A percentile compares a stretch with the other conserved stretches of the same genome.
phyloP scores from a whole-genome alignment of 2,113 vertebrate species.

The Protobothrops mucrosquamatus region DNA sequence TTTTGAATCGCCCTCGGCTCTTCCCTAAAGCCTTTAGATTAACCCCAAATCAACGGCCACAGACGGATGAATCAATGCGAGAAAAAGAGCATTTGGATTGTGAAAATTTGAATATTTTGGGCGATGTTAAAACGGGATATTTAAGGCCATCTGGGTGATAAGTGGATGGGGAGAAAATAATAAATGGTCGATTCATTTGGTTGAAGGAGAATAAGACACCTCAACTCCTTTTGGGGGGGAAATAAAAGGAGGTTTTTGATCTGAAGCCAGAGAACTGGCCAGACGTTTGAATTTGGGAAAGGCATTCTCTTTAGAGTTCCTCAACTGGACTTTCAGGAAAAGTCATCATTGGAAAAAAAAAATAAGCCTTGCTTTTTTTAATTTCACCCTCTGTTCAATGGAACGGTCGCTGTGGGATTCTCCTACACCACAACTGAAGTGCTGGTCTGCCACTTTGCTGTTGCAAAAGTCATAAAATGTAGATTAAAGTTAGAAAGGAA shows the following conservation, averaged over 20 bases:
- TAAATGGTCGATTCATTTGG: background rate
- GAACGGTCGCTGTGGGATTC: background rate
- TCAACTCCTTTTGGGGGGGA: background rate
- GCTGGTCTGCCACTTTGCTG: background rate
- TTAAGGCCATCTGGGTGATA: background rate
- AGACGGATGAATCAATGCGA: background rate
- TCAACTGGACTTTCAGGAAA: background rate
- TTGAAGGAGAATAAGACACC: background rate
- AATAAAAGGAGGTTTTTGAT: background rate
- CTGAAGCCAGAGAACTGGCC: background rate
- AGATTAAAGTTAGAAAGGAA: background rate
- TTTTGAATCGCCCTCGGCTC: background rate
- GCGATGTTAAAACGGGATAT: background rate
- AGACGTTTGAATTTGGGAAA: background rate
- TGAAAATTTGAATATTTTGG: background rate
- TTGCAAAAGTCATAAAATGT: background rate
- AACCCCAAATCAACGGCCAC: background rate
- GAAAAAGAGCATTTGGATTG: background rate
- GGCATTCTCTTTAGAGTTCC: background rate
- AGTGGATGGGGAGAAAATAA: background rate
- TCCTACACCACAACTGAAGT: background rate
- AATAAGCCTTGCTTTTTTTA: background rate
- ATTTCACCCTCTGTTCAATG: no score
- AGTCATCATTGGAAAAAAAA: background rate
- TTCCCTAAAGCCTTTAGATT: background rate